These are phyloP conservation scores for Palythoa grandis DNA, from an alignment of 92 coral and sea anemone species.

Conservation along the genomic window DNA sequence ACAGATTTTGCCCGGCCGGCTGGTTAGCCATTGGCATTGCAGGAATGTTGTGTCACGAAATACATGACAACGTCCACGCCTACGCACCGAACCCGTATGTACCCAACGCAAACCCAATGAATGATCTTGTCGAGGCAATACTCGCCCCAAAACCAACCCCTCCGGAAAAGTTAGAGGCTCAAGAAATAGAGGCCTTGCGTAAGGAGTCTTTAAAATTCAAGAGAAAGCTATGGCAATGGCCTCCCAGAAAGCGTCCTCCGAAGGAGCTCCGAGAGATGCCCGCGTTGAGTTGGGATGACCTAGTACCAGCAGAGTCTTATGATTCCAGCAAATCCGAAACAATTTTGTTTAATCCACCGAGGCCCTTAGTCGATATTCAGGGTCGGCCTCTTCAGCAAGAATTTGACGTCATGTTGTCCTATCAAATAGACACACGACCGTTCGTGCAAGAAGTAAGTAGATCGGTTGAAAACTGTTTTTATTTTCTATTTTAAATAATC, in stretches of 20 bases:
- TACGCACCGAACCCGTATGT: slow-evolving; percentile 28
- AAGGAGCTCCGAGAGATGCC: slow-evolving; percentile 10
- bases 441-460: slow-evolving; percentile 39
- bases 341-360: slow-evolving; percentile 12
- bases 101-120: slow-evolving; percentile 33
- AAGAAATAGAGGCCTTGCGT: slow-evolving; percentile 23
- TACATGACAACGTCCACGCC: slow-evolving; percentile 28
- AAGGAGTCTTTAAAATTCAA: slow-evolving; percentile 1
- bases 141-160: slow-evolving; percentile 33
- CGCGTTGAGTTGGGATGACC: slow-evolving; percentile 30
- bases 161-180: slow-evolving; percentile 23
- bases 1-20: slow-evolving; percentile 33
- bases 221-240: slow-evolving; percentile 25
- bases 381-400: slow-evolving; percentile 31
- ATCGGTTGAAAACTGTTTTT: not conserved
- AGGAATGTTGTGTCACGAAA: slow-evolving; percentile 34
- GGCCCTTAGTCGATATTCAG: slow-evolving; percentile 22
- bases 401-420: slow-evolving; percentile 39
- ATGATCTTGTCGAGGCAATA: slow-evolving; percentile 36
- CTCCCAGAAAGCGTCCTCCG: slow-evolving; percentile 13
- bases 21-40: slow-evolving; percentile 35
- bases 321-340: not conserved
- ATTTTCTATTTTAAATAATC: not conserved
- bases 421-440: slow-evolving; percentile 39
- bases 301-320: slow-evolving; percentile 2